Conservation (phyloP, 2,113 vertebrate species). For the Urocolius indicus region DNA sequence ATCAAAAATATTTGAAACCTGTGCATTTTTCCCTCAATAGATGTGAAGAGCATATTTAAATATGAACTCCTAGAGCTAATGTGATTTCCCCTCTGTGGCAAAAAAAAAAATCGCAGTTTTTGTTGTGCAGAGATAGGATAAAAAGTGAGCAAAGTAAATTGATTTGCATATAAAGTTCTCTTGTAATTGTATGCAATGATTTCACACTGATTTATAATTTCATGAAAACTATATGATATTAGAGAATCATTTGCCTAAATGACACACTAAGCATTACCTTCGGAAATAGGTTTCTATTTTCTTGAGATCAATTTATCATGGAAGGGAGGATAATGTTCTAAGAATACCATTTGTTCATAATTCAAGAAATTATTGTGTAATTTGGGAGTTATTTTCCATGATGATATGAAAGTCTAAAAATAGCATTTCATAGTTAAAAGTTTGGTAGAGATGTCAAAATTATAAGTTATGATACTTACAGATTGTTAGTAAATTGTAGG, state of each 20-base stretch:
- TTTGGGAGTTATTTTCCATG: background rate
- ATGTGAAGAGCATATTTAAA: conserved; percentile 48
- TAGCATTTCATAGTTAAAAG: background rate
- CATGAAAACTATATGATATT: background rate
- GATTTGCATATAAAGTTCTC: background rate
- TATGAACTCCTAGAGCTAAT: background rate
- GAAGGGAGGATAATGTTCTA: background rate
- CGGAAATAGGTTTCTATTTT: background rate
- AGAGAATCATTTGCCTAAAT: background rate
- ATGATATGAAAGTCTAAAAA: background rate
- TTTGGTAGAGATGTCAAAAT: background rate
- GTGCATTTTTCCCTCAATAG: background rate
- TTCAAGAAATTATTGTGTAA: background rate
- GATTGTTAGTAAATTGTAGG: background rate
- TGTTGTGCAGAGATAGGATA: background rate
- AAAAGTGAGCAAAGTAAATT: background rate
- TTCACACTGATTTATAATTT: background rate
- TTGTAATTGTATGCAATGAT: background rate
- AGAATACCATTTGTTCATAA: background rate
- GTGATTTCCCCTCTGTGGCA: background rate
- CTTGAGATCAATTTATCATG: background rate
- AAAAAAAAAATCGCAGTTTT: background rate
- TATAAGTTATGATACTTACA: background rate
- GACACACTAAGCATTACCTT: background rate
- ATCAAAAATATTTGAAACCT: conserved; percentile 71